Evolutionary conservation across 2,797 vertebrate species (phyloP), one percentile per base, ranked within the genome.

Genomic region (Chaenodraco wilsoni): DNA sequence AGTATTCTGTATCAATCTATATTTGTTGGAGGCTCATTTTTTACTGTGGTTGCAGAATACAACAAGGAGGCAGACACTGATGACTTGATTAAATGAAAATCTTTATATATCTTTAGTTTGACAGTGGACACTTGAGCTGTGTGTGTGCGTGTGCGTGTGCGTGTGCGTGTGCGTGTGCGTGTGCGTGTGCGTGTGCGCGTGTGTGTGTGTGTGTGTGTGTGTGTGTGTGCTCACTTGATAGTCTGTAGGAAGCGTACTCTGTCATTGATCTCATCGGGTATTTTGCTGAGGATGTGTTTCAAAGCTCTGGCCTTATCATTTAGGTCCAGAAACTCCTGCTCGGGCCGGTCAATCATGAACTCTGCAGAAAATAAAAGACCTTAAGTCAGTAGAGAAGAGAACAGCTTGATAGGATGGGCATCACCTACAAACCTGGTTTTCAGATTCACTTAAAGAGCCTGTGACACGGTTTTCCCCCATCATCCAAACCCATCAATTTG

Each of bases 241-340:
- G 97, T 99, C 96, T 99, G 97, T 87, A 99, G 95, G 92, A 99
- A 98, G 87, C 97, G 95, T 93, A 98, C 97, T 95, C 97, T 94
- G 94, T 99, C 97, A 67, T n/a, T 96, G 93, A 99, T 99, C 93
- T 99, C 97, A 78, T 99, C 97, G 0, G 97, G 97, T 87, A 99
- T 98, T 95, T 98, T 98, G 92, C 97, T 98, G 90, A 99, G 97
- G 87, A 99, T 99, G 69, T 97, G 96, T 91, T 98, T 99, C 94
- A 98, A 96, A 86, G 97, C 97, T 87, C 97, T 95, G 90, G 97
- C 97, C 89, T 99, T 99, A 80, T 98, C 97, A 62, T 98, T 98
- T 55, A 98, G 94, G 89, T 99, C 97, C 91, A 96, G 96, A 87
- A 98, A 99, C 95, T 99, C 97, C 81, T 97, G 94, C 84, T 98